Conservation (phyloP, 2,888 invertebrate species). For the Caenorhabditis sp. region DNA sequence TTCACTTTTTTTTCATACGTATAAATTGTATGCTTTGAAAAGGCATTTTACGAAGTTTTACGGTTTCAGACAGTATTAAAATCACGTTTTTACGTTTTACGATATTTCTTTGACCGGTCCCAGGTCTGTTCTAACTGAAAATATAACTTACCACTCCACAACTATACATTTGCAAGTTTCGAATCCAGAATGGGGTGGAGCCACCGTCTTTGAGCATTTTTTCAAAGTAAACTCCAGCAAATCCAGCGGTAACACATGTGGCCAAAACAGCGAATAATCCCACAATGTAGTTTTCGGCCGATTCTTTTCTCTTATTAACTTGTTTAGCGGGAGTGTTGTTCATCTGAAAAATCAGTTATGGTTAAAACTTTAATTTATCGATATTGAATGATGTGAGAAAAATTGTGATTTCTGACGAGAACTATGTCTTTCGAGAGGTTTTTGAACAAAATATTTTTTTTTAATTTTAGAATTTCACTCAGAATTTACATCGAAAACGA, state of each 20-base stretch:
- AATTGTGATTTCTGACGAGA: not conserved
- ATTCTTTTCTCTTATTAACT: conserved; percentile 14
- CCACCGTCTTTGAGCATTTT: conserved; percentile 71
- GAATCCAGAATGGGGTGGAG: conserved; percentile 70
- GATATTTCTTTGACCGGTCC: not conserved
- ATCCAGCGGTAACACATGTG: conserved; percentile 71
- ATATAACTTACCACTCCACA: conserved; percentile 63
- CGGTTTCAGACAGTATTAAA: too few species aligned
- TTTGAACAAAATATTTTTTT: conserved; percentile 2
- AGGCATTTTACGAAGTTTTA: too few species aligned
- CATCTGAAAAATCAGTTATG: conserved; percentile 32
- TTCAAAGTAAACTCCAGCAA: conserved; percentile 72
- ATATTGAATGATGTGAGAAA: too few species aligned
- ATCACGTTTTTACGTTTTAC: not conserved
- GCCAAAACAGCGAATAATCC: conserved; percentile 69
- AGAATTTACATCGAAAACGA: too few species aligned
- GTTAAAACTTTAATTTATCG: not conserved
- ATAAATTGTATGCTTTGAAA: too few species aligned
- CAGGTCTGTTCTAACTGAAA: too few species aligned
- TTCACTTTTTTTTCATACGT: too few species aligned
- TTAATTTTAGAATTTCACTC: too few species aligned
- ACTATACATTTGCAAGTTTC: conserved; percentile 71
- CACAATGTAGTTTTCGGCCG: conserved; percentile 63
- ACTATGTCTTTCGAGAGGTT: not conserved
- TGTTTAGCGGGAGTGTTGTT: conserved; percentile 43